Evolutionary conservation across 2,113 vertebrate species (phyloP).

Genomic region (Parotia lawesii): DNA sequence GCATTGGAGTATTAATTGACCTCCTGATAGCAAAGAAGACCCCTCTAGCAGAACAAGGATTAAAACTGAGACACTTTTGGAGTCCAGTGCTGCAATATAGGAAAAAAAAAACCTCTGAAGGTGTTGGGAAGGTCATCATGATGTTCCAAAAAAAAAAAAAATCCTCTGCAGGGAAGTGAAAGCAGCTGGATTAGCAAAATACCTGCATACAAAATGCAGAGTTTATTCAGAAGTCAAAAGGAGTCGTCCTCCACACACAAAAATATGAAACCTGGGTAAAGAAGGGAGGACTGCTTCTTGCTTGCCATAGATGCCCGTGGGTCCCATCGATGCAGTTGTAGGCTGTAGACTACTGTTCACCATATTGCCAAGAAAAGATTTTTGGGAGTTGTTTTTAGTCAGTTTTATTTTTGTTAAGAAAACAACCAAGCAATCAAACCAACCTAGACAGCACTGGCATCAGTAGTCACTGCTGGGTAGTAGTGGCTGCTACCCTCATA

Average conservation of each 20-base stretch:
- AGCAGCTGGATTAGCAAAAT: not conserved
- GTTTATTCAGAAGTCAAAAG: not conserved
- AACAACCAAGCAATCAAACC: not conserved
- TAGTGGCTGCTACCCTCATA: not conserved
- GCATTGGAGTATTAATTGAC: not conserved
- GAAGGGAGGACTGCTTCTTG: not conserved
- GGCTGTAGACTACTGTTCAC: not conserved
- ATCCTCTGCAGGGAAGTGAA: not conserved
- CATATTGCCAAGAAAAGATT: not conserved
- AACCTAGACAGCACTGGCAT: not conserved
- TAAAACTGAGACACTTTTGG: not conserved
- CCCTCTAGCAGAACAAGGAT: not conserved
- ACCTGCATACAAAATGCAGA: not conserved
- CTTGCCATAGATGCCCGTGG: not conserved
- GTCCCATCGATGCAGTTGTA: not conserved
- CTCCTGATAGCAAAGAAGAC: not conserved
- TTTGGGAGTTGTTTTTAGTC: not conserved
- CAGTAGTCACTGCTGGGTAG: not conserved
- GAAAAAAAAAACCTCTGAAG: not conserved
- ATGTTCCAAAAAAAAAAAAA: not conserved
- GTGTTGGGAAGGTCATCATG: not conserved
- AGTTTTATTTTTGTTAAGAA: not conserved
- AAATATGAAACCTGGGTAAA: not conserved
- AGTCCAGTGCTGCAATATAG: not conserved
- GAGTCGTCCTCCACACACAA: not conserved